Percentiles rank a stretch among this genome's conserved stretches.
These are phyloP conservation scores for Poeciliopsis turrubarensis DNA, from an alignment of 2,113 vertebrate species.

Conservation along the genomic window DNA sequence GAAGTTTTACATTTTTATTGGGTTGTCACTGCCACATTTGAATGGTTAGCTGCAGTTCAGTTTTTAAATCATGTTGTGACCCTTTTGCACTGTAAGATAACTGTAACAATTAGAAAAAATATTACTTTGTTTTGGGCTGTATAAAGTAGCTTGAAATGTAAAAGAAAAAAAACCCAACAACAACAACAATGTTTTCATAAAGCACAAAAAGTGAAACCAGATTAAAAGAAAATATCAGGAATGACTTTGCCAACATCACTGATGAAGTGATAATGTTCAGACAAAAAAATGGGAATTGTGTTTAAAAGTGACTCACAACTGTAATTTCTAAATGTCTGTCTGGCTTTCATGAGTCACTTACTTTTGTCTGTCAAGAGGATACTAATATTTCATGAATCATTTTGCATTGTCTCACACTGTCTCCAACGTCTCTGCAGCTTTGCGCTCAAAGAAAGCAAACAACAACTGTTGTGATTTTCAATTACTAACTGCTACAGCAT, in stretches of 20 bases:
- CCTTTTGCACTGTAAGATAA: too few species aligned
- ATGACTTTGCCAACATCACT: background rate
- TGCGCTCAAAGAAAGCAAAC: conserved; percentile 37
- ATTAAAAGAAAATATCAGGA: background rate
- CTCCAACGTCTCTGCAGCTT: conserved; percentile 26
- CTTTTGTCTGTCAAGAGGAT: background rate
- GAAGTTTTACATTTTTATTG: too few species aligned
- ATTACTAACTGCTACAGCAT: conserved; percentile 27
- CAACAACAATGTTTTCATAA: background rate
- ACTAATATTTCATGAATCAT: conserved; percentile 49
- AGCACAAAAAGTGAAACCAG: background rate
- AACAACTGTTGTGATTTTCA: conserved; percentile 53
- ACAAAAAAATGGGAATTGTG: background rate
- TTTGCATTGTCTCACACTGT: conserved; percentile 3
- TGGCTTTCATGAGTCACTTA: background rate
- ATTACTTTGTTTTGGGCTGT: too few species aligned
- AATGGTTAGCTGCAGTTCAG: too few species aligned
- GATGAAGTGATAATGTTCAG: background rate
- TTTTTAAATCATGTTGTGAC: too few species aligned
- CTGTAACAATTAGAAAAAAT: too few species aligned
- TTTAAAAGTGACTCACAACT: background rate
- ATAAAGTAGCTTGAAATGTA: too few species aligned
- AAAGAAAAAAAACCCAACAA: too few species aligned
- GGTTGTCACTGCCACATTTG: too few species aligned
- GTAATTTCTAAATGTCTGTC: background rate